Percentiles rank a stretch among this genome's conserved stretches.
Evolutionary conservation across 2,888 invertebrate species (phyloP).

Genomic region (Leptogaster cylindrica): DNA sequence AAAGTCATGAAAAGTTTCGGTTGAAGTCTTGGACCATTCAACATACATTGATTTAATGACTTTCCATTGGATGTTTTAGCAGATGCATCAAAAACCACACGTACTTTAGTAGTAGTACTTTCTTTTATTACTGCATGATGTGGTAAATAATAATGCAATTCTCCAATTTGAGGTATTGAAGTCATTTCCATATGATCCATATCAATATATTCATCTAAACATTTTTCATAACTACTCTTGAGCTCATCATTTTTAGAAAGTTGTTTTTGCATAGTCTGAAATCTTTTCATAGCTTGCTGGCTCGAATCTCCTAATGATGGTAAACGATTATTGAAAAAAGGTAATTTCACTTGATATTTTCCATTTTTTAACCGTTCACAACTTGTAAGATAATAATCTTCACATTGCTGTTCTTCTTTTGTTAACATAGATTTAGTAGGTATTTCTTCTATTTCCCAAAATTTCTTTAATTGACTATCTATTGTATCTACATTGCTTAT

Average conservation of each 20-base stretch:
- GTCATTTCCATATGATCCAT: not conserved
- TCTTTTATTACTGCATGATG: not conserved
- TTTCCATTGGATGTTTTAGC: too few relatives aligned
- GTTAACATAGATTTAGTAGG: not conserved
- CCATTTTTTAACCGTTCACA: not conserved
- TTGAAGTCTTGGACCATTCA: not conserved
- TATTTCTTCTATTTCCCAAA: too few relatives aligned
- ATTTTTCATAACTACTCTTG: not conserved
- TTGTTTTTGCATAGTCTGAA: not conserved
- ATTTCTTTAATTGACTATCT: too few relatives aligned
- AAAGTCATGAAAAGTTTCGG: not conserved
- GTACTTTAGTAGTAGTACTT: not conserved
- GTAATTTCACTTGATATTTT: not conserved
- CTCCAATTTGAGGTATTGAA: not conserved
- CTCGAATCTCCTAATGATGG: not conserved
- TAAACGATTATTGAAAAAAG: not conserved
- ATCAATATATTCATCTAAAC: too few relatives aligned
- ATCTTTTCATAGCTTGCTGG: not conserved
- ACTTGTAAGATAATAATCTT: not conserved
- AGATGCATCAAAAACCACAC: not conserved
- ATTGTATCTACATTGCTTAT: too few relatives aligned
- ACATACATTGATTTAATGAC: not conserved
- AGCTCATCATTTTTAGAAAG: not conserved
- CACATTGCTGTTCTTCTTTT: not conserved
- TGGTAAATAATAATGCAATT: not conserved